Base-by-base conservation (phyloP, 1,140 invertebrate genomes). In the Solenopsis fugax region DNA sequence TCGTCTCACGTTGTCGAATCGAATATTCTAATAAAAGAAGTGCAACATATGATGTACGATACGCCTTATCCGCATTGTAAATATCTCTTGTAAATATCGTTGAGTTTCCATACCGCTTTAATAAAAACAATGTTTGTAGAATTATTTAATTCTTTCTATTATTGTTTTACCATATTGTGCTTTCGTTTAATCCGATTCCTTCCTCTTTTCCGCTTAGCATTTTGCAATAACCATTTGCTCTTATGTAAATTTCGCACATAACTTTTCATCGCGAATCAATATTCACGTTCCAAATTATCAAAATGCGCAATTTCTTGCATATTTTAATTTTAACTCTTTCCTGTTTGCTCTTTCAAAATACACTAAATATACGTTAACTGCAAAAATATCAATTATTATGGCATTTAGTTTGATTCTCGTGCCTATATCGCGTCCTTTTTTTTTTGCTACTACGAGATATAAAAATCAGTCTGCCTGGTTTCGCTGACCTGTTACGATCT, bases 71-170 rank as follows among this genome's bases (percentile, higher is more conserved):
- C 81, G 85, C 85, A 88, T 88, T 95, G 94, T 95, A 95, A 92
- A 95, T 94, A 95, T 86, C 88, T 94, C 88, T 92, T 95, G 95
- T 96, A 95, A 94, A 96, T 95, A 95, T 95, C 94, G 95, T 96
- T 95, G 95, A 95, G 94, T 95, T 96, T 96, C 94, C 94, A 95
- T 95, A 95, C 93, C 93, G 95, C 95, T 96, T 95, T 96, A 96
- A 96, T 96, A 96, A 95, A 94, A 95, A 95, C 93, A 95, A 90
- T 95, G 94, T 95, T 95, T 95, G 95, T 95, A 95, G 95, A 95
- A 95, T 94, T 92, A 94, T 69, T 88, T 93, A 92, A 91, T 62
- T 62, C 54, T 91, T 64, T 67, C 41, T 48, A 48, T 2, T 56
- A 37, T 81, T n/a, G 37, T 34, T 82, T 82, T 75, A 10, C 18